Percentiles rank a stretch among this genome's conserved stretches.
phyloP scores from a whole-genome alignment of 2,888 invertebrate genomes.

The Lithophane socia region DNA sequence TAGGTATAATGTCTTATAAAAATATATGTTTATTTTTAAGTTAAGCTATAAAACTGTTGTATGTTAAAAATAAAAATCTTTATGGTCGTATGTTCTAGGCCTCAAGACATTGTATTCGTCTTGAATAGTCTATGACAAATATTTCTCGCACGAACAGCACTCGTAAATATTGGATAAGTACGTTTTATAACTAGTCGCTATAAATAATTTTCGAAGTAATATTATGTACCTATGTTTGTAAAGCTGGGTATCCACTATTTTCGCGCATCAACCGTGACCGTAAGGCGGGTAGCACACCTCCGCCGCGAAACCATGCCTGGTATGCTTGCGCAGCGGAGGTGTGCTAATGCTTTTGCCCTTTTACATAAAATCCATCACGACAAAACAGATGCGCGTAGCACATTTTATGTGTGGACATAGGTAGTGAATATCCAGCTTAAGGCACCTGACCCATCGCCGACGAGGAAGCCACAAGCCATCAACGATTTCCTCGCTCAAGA shows the following conservation, averaged over 20 bases:
- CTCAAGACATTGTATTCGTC: conserved; percentile 13
- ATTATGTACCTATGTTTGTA: not conserved
- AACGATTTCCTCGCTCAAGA: not conserved
- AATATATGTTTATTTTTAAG: conserved; percentile 3
- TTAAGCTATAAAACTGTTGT: conserved; percentile 28
- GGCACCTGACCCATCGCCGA: not conserved
- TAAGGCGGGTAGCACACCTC: too few species aligned
- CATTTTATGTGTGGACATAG: not conserved
- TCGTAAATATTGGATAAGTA: not conserved
- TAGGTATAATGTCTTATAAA: conserved; percentile 1
- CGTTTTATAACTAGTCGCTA: conserved; percentile 49
- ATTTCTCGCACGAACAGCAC: conserved; percentile 13
- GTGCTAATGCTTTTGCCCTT: too few species aligned
- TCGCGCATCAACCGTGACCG: not conserved
- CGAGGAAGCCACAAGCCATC: not conserved
- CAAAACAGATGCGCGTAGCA: not conserved
- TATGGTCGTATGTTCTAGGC: conserved; percentile 13
- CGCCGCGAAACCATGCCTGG: too few species aligned
- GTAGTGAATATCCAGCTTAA: not conserved
- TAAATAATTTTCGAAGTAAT: conserved; percentile 27
- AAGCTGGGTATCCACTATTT: not conserved
- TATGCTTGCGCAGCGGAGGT: too few species aligned
- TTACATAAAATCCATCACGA: not conserved
- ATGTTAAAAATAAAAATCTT: conserved; percentile 21
- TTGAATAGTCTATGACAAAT: not conserved